phyloP scores from a whole-genome alignment of 2,113 vertebrate species.

The Trinectes maculatus region DNA sequence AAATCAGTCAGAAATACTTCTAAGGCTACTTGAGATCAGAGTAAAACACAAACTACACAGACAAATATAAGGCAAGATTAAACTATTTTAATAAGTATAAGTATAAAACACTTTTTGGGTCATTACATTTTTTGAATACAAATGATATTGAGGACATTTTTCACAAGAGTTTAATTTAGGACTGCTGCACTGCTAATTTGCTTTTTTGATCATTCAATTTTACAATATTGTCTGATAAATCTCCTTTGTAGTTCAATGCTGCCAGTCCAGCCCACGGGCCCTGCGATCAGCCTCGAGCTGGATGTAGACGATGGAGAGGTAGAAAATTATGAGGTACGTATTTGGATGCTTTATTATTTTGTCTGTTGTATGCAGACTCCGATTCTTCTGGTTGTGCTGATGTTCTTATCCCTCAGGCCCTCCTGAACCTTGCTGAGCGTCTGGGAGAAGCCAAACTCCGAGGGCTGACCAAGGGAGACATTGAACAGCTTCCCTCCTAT shows the following conservation, averaged over 20 bases:
- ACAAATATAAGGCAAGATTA: neutral
- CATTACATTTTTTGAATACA: too few relatives aligned
- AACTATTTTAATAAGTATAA: neutral
- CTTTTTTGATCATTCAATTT: neutral
- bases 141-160: neutral
- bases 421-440: conserved; percentile 96
- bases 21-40: neutral
- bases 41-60: neutral
- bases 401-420: conserved; percentile 79
- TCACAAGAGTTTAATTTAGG: neutral
- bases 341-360: neutral
- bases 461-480: conserved; percentile 95
- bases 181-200: neutral
- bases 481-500: conserved; percentile 98
- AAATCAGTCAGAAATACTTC: neutral
- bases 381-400: neutral
- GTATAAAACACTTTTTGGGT: too few relatives aligned
- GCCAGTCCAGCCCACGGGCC: conserved; percentile 96
- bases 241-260: conserved; percentile 90
- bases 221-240: neutral
- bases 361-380: neutral
- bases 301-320: conserved; percentile 99
- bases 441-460: conserved; percentile 97
- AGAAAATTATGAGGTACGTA: conserved; percentile 95
- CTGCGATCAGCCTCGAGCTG: conserved; percentile 96